phyloP scores from a whole-genome alignment of 2,797 vertebrate genomes.

The Varecia variegata region DNA sequence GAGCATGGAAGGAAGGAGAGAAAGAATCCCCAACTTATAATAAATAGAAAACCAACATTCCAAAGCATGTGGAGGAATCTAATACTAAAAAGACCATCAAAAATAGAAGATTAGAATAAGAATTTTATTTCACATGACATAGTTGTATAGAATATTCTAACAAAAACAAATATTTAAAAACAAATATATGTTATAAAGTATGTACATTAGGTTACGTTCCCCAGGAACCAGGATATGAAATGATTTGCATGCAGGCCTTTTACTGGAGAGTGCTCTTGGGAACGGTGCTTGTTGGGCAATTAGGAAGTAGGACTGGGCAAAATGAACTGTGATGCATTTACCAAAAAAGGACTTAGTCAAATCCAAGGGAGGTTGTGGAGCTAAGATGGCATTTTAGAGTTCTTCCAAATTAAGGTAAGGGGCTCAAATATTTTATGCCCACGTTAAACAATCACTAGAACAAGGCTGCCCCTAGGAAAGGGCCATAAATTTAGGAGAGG shows the following conservation, averaged over 20 bases:
- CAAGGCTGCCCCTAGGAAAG: not conserved
- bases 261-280: not conserved
- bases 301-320: not conserved
- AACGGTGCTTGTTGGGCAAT: not conserved
- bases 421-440: not conserved
- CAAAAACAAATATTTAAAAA: not conserved
- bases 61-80: not conserved
- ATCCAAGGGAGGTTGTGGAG: fast-evolving
- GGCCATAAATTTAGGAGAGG: not conserved
- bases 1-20: not conserved
- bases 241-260: not conserved
- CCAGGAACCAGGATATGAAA: not conserved
- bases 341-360: not conserved
- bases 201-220: not conserved
- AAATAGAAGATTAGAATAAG: not conserved
- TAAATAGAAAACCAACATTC: not conserved
- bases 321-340: not conserved
- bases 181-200: not conserved
- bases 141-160: not conserved
- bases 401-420: not conserved
- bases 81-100: not conserved
- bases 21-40: not conserved
- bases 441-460: not conserved
- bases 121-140: not conserved
- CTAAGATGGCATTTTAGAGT: not conserved